Evolutionary conservation across 1,140 invertebrate species (phyloP).

Genomic region (Lordiphosa clarofinis): DNA sequence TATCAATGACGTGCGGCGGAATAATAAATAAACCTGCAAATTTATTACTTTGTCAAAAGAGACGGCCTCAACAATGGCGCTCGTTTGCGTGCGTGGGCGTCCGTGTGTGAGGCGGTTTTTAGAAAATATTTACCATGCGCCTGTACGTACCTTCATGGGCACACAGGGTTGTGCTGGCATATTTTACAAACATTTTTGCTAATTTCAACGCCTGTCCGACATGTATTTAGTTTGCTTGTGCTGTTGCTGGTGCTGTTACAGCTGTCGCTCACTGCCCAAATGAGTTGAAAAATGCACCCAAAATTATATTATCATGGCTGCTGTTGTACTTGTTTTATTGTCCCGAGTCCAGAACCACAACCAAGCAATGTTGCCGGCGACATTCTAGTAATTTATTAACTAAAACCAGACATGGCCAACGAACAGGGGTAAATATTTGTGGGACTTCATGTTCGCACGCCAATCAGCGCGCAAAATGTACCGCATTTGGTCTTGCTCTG

Average conservation of each 20-base stretch:
- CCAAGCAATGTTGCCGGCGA: conserved; percentile 5
- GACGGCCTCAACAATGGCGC: conserved; percentile 49
- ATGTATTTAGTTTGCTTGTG: conserved; percentile 39
- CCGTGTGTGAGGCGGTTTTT: conserved; percentile 16
- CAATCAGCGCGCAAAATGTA: no score
- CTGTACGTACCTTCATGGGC: conserved; percentile 2
- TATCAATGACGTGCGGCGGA: conserved; percentile 75
- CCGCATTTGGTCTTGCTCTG: no score
- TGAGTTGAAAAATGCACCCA: conserved; percentile 28
- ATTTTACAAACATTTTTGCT: conserved; percentile 54
- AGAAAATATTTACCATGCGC: conserved; percentile 55
- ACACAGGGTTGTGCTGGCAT: conserved; percentile 29
- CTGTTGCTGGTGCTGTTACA: conserved; percentile 28
- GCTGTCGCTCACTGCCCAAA: conserved; percentile 41
- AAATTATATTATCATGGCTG: conserved; percentile 57
- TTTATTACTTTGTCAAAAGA: conserved; percentile 74
- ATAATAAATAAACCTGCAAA: conserved; percentile 75
- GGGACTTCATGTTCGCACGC: conserved; percentile 8
- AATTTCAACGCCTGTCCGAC: conserved; percentile 60
- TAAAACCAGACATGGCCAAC: conserved; percentile 29
- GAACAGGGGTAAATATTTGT: conserved; percentile 54
- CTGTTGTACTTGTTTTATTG: conserved; percentile 30
- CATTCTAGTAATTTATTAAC: conserved; percentile 76
- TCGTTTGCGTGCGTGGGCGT: conserved; percentile 33
- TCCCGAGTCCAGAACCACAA: conserved; percentile 1